A percentile compares a stretch with the other conserved stretches of the same genome.
These are phyloP conservation scores for Calephelis virginiensis DNA, from an alignment of 1,140 invertebrate species.

Conservation along the genomic window DNA sequence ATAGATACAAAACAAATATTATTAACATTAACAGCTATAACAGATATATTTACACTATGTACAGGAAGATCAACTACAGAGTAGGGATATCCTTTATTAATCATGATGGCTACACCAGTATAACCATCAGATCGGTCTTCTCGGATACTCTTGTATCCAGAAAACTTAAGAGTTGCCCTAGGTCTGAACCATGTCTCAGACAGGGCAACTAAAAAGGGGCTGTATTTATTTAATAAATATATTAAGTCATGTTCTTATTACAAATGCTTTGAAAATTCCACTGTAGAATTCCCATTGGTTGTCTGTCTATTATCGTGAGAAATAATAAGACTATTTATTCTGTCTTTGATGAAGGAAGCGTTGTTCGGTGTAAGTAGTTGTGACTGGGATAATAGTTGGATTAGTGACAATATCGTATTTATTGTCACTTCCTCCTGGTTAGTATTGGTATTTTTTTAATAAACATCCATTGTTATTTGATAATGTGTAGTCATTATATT, in stretches of 20 bases:
- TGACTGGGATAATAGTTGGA: no score
- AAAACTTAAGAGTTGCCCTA: constrained; percentile 20
- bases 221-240: constrained; percentile 28
- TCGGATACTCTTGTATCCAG: constrained; percentile 27
- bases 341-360: constrained; percentile 18
- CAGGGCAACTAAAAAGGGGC: constrained; percentile 23
- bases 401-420: no score
- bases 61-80: constrained; percentile 1
- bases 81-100: constrained; percentile 9
- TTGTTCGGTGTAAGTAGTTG: no score
- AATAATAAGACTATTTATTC: constrained; percentile 5
- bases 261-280: constrained; percentile 30
- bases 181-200: constrained; percentile 33
- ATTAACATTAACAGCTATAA: neutral
- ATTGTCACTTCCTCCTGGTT: no score
- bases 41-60: constrained; percentile 13
- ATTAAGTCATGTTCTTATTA: constrained; percentile 27
- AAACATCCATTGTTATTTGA: no score
- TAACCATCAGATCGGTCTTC: constrained; percentile 28
- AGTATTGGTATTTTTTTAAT: no score
- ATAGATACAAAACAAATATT: no score
- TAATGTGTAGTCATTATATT: no score
- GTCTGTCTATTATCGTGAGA: no score
- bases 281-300: constrained; percentile 26
- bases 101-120: constrained; percentile 3